These are phyloP conservation scores for Coptotermes formosanus DNA, from an alignment of 1,140 invertebrate species.

Conservation along the genomic window DNA sequence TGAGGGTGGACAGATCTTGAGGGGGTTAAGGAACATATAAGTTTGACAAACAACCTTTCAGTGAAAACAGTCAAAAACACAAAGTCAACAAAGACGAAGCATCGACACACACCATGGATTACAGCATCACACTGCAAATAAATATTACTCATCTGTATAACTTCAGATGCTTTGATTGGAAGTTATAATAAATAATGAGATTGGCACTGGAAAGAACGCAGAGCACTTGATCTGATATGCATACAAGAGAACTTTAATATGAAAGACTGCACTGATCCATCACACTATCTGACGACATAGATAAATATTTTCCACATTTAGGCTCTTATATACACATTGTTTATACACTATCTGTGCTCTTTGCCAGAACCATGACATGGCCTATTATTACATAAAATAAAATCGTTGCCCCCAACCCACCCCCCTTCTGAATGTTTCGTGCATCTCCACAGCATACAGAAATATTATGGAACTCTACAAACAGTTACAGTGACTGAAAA, in stretches of 20 bases:
- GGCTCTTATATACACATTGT: slow-evolving; percentile 26
- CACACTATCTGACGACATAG: slow-evolving; percentile 20
- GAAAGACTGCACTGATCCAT: slow-evolving; percentile 20
- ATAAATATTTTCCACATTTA: slow-evolving; percentile 22
- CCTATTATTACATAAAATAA: slow-evolving; percentile 31
- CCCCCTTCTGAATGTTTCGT: slow-evolving; percentile 41
- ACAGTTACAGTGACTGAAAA: slow-evolving; percentile 35
- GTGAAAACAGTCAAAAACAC: slow-evolving; percentile 33
- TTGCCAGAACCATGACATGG: slow-evolving; percentile 29
- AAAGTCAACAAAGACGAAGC: slow-evolving; percentile 29
- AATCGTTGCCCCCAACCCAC: slow-evolving; percentile 38
- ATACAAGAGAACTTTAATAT: neutral
- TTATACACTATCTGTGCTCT: slow-evolving; percentile 32
- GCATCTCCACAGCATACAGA: slow-evolving; percentile 41
- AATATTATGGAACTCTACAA: slow-evolving; percentile 37
- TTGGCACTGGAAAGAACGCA: slow-evolving; percentile 38
- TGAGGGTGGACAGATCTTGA: slow-evolving; percentile 40
- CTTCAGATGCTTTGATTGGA: neutral
- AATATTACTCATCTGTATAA: slow-evolving; percentile 25
- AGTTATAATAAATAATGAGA: slow-evolving; percentile 32
- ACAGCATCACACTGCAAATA: slow-evolving; percentile 23
- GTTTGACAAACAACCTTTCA: slow-evolving; percentile 22
- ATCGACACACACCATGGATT: slow-evolving; percentile 5
- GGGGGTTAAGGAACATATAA: slow-evolving; percentile 39
- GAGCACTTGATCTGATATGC: slow-evolving; percentile 25